Evolutionary conservation across 1,140 invertebrate genomes (phyloP).

Genomic region (Drosophila kurseongensis): DNA sequence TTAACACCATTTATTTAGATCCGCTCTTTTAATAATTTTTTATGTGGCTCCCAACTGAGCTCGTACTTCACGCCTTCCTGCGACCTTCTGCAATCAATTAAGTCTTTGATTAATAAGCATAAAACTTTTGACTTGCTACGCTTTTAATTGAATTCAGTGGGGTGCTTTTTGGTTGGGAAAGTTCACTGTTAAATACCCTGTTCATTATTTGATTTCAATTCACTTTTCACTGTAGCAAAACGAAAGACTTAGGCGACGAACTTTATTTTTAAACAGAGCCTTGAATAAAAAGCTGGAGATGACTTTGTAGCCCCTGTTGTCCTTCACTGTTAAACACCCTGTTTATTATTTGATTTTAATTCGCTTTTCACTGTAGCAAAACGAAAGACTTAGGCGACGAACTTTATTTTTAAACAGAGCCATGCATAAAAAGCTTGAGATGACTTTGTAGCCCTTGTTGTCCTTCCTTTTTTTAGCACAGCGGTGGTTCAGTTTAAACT

Average conservation of each 20-base stretch:
- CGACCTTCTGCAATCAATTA: conserved; percentile 60
- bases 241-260: conserved; percentile 37
- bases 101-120: conserved; percentile 61
- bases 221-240: conserved; percentile 1
- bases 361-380: background rate
- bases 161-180: background rate
- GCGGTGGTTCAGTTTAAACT: conserved; percentile 13
- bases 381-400: conserved; percentile 32
- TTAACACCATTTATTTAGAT: background rate
- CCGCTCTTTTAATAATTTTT: background rate
- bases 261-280: background rate
- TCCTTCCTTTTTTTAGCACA: background rate
- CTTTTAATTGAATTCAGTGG: conserved; percentile 58
- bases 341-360: background rate
- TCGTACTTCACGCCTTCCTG: conserved; percentile 52
- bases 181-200: background rate
- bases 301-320: conserved; percentile 22
- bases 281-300: conserved; percentile 12
- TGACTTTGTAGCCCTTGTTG: conserved; percentile 13
- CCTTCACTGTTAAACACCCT: background rate
- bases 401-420: conserved; percentile 7
- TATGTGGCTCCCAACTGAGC: background rate
- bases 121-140: conserved; percentile 52
- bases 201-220: background rate
- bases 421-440: conserved; percentile 15